Evolutionary conservation across 1,140 invertebrate species (phyloP).

Genomic region (Cotesia glomerata): DNA sequence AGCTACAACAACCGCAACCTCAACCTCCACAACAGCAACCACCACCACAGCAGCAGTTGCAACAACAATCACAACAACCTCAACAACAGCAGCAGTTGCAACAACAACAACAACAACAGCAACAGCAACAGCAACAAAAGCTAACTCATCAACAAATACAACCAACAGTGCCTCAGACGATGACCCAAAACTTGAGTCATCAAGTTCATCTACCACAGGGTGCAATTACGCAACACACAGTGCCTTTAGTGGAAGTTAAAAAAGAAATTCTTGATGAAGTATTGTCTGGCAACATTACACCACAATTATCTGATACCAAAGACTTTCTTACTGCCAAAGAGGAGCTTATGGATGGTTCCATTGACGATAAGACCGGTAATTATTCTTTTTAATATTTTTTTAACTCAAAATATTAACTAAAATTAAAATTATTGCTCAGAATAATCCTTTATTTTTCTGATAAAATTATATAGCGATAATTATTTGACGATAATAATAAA

Average conservation of each 20-base stretch:
- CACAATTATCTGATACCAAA: constrained; percentile 60
- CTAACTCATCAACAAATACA: constrained; percentile 32
- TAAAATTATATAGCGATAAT: too few species aligned
- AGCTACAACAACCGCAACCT: constrained; percentile 33
- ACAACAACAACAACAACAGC: constrained; percentile 14
- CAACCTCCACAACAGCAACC: constrained; percentile 35
- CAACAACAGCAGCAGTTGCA: constrained; percentile 7
- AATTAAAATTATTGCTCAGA: too few species aligned
- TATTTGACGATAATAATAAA: not conserved
- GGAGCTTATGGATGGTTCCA: constrained; percentile 56
- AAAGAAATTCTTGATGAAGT: constrained; percentile 61
- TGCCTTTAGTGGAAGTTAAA: constrained; percentile 63
- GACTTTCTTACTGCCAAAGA: constrained; percentile 63
- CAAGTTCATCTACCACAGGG: constrained; percentile 53
- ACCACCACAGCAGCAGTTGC: constrained; percentile 32
- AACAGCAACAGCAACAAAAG: constrained; percentile 25
- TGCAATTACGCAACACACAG: constrained; percentile 53
- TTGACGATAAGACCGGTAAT: constrained; percentile 61
- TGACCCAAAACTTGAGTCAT: constrained; percentile 43
- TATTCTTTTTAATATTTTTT: constrained; percentile 17
- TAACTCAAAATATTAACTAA: too few species aligned
- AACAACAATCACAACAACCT: constrained; percentile 16
- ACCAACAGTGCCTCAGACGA: constrained; percentile 45
- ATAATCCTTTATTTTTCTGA: too few species aligned
- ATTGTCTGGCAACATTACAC: constrained; percentile 49